phyloP scores from a whole-genome alignment of 2,797 vertebrate genomes.

The Paramormyrops hopkinsi region DNA sequence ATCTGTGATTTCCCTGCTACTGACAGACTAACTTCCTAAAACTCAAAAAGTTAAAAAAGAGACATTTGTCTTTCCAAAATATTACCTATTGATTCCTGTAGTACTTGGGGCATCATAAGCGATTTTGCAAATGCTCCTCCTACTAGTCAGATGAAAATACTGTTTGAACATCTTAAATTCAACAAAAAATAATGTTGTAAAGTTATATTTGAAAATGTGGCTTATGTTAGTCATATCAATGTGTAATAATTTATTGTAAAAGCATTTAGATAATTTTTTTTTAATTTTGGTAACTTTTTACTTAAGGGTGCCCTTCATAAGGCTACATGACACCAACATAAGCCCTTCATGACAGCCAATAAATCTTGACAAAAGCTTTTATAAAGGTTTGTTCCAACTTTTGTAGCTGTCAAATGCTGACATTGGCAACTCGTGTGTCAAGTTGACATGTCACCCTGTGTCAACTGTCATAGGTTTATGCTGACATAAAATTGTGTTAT shows the following conservation, averaged over 20 bases:
- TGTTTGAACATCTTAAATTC: neutral
- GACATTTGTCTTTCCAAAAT: neutral
- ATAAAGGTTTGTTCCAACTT: neutral
- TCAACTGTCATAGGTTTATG: neutral
- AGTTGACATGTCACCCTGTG: neutral
- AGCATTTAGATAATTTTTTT: neutral
- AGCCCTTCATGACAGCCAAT: neutral
- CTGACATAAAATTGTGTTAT: neutral
- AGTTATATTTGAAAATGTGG: neutral
- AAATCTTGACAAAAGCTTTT: neutral
- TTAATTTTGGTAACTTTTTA: neutral
- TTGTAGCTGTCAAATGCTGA: neutral
- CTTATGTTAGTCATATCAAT: neutral
- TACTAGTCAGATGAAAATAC: neutral
- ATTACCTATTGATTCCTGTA: neutral
- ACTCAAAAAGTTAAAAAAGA: neutral
- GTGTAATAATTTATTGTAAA: neutral
- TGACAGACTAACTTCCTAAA: neutral
- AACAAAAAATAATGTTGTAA: neutral
- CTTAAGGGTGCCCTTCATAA: neutral
- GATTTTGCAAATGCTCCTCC: neutral
- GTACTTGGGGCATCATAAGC: neutral
- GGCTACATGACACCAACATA: neutral
- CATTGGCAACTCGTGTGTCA: neutral
- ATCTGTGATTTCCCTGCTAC: neutral